Percentiles rank a stretch among this genome's conserved stretches.
phyloP scores from a whole-genome alignment of 2,797 vertebrate species.

The Epinephelus coioides region DNA sequence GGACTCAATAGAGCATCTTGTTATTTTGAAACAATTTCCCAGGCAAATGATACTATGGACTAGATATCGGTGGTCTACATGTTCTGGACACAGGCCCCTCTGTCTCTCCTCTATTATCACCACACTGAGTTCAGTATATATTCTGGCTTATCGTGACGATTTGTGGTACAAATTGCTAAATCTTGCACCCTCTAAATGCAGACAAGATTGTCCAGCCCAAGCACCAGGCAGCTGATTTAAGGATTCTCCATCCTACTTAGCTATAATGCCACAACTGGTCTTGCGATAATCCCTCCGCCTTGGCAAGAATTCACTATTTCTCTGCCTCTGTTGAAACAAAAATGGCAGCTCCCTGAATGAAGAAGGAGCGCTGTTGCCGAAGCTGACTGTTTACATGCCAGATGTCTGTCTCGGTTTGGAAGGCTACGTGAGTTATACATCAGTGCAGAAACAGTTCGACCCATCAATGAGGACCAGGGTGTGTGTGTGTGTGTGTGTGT shows the following conservation, averaged over 20 bases:
- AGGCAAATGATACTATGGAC: conserved; percentile 61
- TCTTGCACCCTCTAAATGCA: conserved; percentile 41
- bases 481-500: conserved; percentile 20
- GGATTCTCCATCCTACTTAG: conserved; percentile 53
- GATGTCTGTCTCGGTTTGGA: conserved; percentile 55
- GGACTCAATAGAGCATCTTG: conserved; percentile 52
- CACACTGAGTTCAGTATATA: background rate
- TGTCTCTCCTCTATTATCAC: background rate
- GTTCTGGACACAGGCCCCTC: conserved; percentile 19
- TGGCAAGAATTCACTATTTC: conserved; percentile 45
- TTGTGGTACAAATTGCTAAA: conserved; percentile 25
- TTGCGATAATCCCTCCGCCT: conserved; percentile 63
- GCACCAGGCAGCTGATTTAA: conserved; percentile 54
- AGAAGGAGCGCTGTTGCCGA: conserved; percentile 27
- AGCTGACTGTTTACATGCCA: conserved; percentile 56
- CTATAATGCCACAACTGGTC: conserved; percentile 52
- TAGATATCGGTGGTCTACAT: background rate
- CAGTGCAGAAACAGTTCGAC: conserved; percentile 49
- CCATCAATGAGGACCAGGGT: conserved; percentile 56
- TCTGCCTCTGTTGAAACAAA: conserved; percentile 49
- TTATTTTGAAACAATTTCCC: conserved; percentile 73
- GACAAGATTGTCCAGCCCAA: conserved; percentile 38
- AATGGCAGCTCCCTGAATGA: conserved; percentile 48
- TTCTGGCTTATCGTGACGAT: background rate
- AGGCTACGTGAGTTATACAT: conserved; percentile 59